These are phyloP conservation scores for Hippoglossus stenolepis DNA, from an alignment of 2,113 vertebrate species.

Conservation along the genomic window DNA sequence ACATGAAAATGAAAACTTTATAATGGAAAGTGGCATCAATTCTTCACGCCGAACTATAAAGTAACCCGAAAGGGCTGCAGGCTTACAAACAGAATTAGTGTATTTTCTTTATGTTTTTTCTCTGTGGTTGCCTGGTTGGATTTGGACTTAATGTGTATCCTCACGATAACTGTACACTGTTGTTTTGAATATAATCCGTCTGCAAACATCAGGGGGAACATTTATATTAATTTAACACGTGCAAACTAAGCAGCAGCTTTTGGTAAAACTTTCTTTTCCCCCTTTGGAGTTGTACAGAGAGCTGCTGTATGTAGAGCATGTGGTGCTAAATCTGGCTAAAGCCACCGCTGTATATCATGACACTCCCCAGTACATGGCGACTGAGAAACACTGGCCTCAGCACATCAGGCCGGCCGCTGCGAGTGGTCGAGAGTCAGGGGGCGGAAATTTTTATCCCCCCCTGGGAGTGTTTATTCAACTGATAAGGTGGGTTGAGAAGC, in stretches of 20 bases:
- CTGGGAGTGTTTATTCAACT: conserved; percentile 90
- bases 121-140: background rate
- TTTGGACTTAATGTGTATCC: background rate
- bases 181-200: conserved; percentile 15
- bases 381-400: conserved; percentile 83
- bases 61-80: background rate
- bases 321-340: conserved; percentile 9
- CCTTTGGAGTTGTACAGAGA: background rate
- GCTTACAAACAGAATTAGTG: conserved; percentile 24
- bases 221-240: conserved; percentile 11
- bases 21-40: conserved; percentile 12
- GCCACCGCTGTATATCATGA: conserved; percentile 28
- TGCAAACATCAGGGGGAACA: conserved; percentile 19
- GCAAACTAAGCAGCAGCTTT: conserved; percentile 17
- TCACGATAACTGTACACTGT: conserved; percentile 17
- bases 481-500: conserved; percentile 91
- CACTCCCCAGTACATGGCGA: conserved; percentile 79
- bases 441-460: conserved; percentile 48
- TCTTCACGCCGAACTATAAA: conserved; percentile 28
- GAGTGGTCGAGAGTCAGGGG: conserved; percentile 50
- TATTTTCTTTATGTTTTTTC: conserved; percentile 3
- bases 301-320: background rate
- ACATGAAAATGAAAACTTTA: conserved; percentile 16
- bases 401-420: conserved; percentile 61
- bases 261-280: conserved; percentile 2